These are phyloP conservation scores for Hydrolagus colliei DNA, from an alignment of 2,797 vertebrate genomes.

Conservation along the genomic window DNA sequence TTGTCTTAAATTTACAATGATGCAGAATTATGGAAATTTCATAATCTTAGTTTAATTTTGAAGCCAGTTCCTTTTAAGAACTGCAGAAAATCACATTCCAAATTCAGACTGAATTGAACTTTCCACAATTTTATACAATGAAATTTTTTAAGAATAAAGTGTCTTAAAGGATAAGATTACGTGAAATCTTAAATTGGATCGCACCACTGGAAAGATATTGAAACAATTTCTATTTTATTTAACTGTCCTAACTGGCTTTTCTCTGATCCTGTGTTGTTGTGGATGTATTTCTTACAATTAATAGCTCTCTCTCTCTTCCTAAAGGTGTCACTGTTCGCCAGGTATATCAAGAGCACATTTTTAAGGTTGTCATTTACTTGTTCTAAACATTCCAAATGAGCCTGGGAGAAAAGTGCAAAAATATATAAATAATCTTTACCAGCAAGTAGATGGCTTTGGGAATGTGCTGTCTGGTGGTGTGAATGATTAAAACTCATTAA, in stretches of 20 bases:
- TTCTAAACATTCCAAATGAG: neutral
- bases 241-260: neutral
- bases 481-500: slow-evolving; percentile 7
- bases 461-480: no score
- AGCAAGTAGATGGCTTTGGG: neutral
- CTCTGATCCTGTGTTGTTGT: neutral
- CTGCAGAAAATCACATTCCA: no score
- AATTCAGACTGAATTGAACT: no score
- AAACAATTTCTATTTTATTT: neutral
- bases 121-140: no score
- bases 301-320: neutral
- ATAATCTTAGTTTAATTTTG: no score
- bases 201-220: no score
- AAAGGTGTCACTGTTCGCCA: slow-evolving; percentile 24
- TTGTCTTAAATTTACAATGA: no score
- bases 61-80: no score
- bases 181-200: no score
- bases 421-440: neutral
- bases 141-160: no score
- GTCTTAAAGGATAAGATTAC: no score
- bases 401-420: neutral
- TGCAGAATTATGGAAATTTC: no score
- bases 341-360: neutral
- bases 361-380: neutral
- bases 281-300: neutral